Percentiles rank a stretch among this genome's conserved stretches.
Evolutionary conservation across 2,888 invertebrate species (phyloP).

Genomic region (Philereme vetulata): DNA sequence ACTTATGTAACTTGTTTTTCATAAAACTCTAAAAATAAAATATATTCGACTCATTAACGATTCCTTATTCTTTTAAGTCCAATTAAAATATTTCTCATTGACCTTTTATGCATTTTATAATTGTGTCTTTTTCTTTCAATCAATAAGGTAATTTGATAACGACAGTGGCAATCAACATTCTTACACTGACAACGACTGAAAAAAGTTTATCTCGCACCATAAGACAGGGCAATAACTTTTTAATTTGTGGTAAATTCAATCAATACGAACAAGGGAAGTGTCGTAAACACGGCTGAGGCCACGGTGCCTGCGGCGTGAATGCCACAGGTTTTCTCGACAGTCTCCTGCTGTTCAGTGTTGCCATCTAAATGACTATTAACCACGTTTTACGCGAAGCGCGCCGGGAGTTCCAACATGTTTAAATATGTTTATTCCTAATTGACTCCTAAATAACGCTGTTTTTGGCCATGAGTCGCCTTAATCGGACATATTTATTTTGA

Average conservation of each 20-base stretch:
- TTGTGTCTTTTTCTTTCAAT: neutral
- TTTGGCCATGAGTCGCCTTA: slow-evolving; percentile 72
- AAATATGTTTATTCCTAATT: slow-evolving; percentile 67
- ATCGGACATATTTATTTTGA: slow-evolving; percentile 73
- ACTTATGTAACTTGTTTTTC: slow-evolving; percentile 34
- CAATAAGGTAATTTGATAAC: neutral
- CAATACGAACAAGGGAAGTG: slow-evolving; percentile 64
- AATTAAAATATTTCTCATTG: no score
- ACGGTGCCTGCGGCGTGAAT: slow-evolving; percentile 59
- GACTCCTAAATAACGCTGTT: slow-evolving; percentile 77
- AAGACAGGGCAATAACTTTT: slow-evolving; percentile 55
- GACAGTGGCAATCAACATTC: neutral
- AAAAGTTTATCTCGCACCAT: slow-evolving; percentile 32
- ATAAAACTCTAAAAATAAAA: slow-evolving; percentile 1
- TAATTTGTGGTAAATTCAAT: slow-evolving; percentile 69
- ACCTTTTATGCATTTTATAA: no score
- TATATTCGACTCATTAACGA: neutral
- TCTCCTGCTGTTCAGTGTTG: slow-evolving; percentile 74
- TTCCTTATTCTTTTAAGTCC: no score
- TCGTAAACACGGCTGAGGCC: slow-evolving; percentile 60
- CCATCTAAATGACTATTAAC: slow-evolving; percentile 73
- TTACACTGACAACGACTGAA: slow-evolving; percentile 3
- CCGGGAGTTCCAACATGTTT: slow-evolving; percentile 63
- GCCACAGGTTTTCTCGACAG: slow-evolving; percentile 58
- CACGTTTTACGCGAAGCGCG: slow-evolving; percentile 70